phyloP scores from a whole-genome alignment of 2,797 vertebrate genomes.

The Agapornis canus region DNA sequence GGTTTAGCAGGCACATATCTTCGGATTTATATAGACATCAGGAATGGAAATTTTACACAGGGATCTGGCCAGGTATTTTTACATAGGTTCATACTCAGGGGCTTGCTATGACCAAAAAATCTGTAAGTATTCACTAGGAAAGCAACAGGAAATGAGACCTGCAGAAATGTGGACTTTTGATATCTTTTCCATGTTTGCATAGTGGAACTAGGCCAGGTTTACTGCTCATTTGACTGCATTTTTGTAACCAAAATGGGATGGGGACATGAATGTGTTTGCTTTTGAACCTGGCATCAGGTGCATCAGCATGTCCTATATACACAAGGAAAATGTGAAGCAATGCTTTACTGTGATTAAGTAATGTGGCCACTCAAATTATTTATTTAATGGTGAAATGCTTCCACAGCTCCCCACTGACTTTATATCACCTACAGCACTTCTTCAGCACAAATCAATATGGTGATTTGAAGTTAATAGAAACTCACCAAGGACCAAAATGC shows the following conservation, averaged over 20 bases:
- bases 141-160: neutral
- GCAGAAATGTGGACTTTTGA: neutral
- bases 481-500: neutral
- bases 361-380: neutral
- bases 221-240: neutral
- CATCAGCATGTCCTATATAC: neutral
- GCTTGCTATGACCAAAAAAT: neutral
- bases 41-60: neutral
- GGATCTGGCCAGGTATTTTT: neutral
- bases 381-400: neutral
- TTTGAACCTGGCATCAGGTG: neutral
- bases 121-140: neutral
- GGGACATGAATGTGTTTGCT: fast-evolving
- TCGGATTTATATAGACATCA: neutral
- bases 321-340: neutral
- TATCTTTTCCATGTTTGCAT: neutral
- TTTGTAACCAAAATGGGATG: neutral
- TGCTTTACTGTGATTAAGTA: neutral
- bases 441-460: neutral
- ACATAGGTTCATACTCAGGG: neutral
- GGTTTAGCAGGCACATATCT: neutral
- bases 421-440: fast-evolving
- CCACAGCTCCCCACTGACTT: neutral
- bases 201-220: neutral
- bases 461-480: neutral